phyloP scores from a whole-genome alignment of 2,113 vertebrate species.

The Emydura subglobosa region DNA sequence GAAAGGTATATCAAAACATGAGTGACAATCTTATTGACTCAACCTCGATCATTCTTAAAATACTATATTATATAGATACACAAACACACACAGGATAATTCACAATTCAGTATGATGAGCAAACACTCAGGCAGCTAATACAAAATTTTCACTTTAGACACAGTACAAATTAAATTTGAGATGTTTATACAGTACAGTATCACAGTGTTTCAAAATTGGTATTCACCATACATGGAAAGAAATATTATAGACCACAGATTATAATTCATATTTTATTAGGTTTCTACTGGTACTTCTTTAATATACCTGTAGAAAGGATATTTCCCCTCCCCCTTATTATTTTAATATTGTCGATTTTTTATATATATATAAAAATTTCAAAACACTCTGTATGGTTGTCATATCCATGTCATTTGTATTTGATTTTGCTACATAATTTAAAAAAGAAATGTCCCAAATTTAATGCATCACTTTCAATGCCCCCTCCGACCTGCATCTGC shows the following conservation, averaged over 20 bases:
- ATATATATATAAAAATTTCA: neutral
- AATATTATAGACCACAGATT: neutral
- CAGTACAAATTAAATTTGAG: slow-evolving; percentile 4
- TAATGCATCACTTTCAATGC: neutral
- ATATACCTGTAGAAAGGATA: neutral
- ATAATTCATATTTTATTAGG: neutral
- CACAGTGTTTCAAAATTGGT: neutral
- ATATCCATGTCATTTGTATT: neutral
- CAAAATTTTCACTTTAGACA: neutral
- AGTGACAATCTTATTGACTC: slow-evolving; percentile 41
- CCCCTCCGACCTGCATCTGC: neutral
- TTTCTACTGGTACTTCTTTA: neutral
- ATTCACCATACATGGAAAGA: neutral
- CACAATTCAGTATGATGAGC: fast-evolving
- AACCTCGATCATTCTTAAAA: neutral
- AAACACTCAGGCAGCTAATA: neutral
- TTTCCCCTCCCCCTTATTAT: neutral
- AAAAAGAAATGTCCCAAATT: neutral
- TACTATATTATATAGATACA: neutral
- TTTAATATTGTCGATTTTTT: neutral
- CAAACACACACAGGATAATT: neutral
- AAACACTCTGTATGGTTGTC: neutral
- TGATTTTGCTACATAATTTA: neutral
- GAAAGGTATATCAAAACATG: slow-evolving; percentile 15
- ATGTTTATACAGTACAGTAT: neutral